phyloP scores from a whole-genome alignment of 2,797 vertebrate species.

The Eleutherodactylus coqui region DNA sequence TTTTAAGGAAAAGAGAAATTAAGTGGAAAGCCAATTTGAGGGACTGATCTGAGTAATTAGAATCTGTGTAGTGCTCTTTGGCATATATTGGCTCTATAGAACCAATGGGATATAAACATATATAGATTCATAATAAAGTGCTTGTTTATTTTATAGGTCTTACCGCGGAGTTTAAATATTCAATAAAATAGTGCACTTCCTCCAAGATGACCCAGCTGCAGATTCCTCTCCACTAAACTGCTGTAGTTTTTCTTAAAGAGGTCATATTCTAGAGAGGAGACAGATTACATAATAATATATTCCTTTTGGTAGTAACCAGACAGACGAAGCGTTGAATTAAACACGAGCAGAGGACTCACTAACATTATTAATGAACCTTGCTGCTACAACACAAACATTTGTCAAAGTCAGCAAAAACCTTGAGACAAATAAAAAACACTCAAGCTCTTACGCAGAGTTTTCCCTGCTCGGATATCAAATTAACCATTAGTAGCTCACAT shows the following conservation, averaged over 20 bases:
- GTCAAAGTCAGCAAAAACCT: constrained; percentile 60
- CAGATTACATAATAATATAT: constrained; percentile 54
- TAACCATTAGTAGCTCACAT: constrained; percentile 29
- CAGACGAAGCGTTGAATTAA: constrained; percentile 56
- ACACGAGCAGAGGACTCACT: constrained; percentile 55
- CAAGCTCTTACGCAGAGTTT: constrained; percentile 22
- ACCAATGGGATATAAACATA: not conserved
- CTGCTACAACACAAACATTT: constrained; percentile 58
- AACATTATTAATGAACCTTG: constrained; percentile 61
- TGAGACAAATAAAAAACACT: constrained; percentile 45
- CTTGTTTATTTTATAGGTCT: not conserved
- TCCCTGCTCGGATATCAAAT: constrained; percentile 40
- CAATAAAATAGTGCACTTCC: not conserved
- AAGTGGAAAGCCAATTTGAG: too few species aligned
- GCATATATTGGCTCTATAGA: not conserved
- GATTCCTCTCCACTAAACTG: not conserved
- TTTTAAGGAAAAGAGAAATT: too few species aligned
- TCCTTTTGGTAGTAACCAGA: constrained; percentile 46
- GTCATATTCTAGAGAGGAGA: constrained; percentile 37
- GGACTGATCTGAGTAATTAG: not conserved
- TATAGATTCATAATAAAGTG: not conserved
- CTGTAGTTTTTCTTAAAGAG: not conserved
- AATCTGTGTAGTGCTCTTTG: not conserved
- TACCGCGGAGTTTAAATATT: not conserved
- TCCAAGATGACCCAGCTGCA: not conserved